Base-by-base conservation (phyloP, 2,797 vertebrate genomes). In the Intellagama lesueurii region DNA sequence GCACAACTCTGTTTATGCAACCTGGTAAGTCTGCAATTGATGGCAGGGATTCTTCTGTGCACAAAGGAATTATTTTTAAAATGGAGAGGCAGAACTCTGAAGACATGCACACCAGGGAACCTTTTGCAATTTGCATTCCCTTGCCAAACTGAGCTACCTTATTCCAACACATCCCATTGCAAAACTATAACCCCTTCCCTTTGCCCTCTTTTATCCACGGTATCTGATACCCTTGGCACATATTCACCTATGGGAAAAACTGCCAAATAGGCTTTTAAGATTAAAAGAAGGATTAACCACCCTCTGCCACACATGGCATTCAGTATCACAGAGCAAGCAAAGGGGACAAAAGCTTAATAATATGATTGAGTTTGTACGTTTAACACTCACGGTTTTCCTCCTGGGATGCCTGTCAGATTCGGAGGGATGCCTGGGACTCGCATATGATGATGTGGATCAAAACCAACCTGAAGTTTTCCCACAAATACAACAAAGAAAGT, bases 381-480 rank as follows among this genome's bases (percentile, higher is more conserved):
- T 94, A 91, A 93, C 93, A 98, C 99, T 98, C 95, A 99, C 99
- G 99, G 99, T 97, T 99, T 99, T 94, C 99, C 99, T 87, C 99
- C 99, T 84, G 99, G 98, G 94, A 99, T 99, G 94, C 99, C 99
- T 64, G 98, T 98, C 94, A 99, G 97, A 94, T 98, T 99, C 86
- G 99, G 97, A 93, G 99, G 98, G 92, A 99, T 99, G 81, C 98
- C 99, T 12, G 99, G 98, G 77, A 98, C 98, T 93, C 99, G 97
- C 99, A 99, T 99, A 93, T 99, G 99, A 96, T 98, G 98, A 97
- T 99, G 99, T 90, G 98, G 98, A 96, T 99, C 99, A 97, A 99
- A 99, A 60, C 98, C 99, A 97, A 98, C 98, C 98, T 98, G 89
- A 28, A 97, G 92, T 94, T 96, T 95, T 90, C 81, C 92, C 92